phyloP scores from a whole-genome alignment of 2,888 invertebrate genomes.

The Hofmannophila pseudospretella region DNA sequence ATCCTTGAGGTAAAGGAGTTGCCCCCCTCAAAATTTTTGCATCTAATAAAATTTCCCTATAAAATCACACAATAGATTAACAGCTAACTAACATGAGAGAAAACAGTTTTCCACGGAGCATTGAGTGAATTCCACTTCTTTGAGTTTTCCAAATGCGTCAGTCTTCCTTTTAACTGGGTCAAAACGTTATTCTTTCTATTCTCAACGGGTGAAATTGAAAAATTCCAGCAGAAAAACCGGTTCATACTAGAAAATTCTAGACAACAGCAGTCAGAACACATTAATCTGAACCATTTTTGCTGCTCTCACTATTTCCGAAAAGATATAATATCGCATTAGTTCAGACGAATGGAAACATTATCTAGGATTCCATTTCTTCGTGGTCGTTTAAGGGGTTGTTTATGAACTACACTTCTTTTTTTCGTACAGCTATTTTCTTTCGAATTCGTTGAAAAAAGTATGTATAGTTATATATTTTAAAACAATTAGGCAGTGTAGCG shows the following conservation, averaged over 20 bases:
- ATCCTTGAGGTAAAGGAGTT: too few species aligned
- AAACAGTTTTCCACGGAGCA: too few species aligned
- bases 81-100: too few species aligned
- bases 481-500: too few species aligned
- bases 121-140: too few species aligned
- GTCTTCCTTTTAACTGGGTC: not conserved
- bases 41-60: too few species aligned
- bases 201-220: constrained; percentile 48
- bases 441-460: too few species aligned
- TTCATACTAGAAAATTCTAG: constrained; percentile 36
- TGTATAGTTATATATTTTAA: too few species aligned
- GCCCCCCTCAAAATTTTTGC: too few species aligned
- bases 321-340: constrained; percentile 55
- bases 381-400: constrained; percentile 33
- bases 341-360: constrained; percentile 61
- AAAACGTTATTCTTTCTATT: constrained; percentile 30
- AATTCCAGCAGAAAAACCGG: constrained; percentile 41
- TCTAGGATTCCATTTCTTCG: constrained; percentile 56
- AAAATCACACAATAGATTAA: too few species aligned
- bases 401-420: not conserved
- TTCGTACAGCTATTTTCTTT: too few species aligned
- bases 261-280: constrained; percentile 25
- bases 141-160: too few species aligned
- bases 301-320: constrained; percentile 37
- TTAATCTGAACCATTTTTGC: constrained; percentile 38